These are phyloP conservation scores for Aphelenchoides besseyi DNA, from an alignment of 1,140 invertebrate species.

Conservation along the genomic window DNA sequence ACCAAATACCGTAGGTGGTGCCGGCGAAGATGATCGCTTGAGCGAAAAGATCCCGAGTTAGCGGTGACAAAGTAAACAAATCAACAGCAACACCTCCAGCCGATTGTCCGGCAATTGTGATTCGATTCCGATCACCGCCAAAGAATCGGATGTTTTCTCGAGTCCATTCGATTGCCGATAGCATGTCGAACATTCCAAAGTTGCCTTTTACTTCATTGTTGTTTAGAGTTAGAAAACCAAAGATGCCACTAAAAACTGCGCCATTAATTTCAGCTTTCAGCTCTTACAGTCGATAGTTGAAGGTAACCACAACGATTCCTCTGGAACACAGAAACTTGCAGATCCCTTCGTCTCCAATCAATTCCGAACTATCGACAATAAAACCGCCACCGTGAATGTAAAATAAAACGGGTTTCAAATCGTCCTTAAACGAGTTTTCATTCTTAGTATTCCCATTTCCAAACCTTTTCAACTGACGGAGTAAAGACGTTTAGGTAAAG, in stretches of 20 bases:
- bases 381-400: conserved; percentile 32
- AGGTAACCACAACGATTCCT: conserved; percentile 84
- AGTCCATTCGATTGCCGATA: conserved; percentile 38
- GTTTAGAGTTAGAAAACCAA: conserved; percentile 62
- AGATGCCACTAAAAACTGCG: too few species aligned
- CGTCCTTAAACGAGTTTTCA: background rate
- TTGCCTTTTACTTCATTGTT: conserved; percentile 19
- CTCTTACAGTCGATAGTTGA: conserved; percentile 90
- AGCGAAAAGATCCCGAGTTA: conserved; percentile 31
- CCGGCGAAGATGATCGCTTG: conserved; percentile 43
- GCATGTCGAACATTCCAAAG: conserved; percentile 63
- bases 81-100: conserved; percentile 68
- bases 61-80: conserved; percentile 43
- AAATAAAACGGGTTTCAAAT: conserved; percentile 17
- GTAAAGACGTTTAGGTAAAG: conserved; percentile 26
- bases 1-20: conserved; percentile 29
- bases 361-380: conserved; percentile 11
- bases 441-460: background rate
- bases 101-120: conserved; percentile 71
- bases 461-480: background rate
- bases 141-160: conserved; percentile 63
- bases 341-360: conserved; percentile 25
- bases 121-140: conserved; percentile 69
- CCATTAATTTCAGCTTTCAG: too few species aligned
- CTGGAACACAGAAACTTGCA: conserved; percentile 68